Evolutionary conservation across 2,113 vertebrate genomes (phyloP).

Genomic region (Lophotis ruficrista): DNA sequence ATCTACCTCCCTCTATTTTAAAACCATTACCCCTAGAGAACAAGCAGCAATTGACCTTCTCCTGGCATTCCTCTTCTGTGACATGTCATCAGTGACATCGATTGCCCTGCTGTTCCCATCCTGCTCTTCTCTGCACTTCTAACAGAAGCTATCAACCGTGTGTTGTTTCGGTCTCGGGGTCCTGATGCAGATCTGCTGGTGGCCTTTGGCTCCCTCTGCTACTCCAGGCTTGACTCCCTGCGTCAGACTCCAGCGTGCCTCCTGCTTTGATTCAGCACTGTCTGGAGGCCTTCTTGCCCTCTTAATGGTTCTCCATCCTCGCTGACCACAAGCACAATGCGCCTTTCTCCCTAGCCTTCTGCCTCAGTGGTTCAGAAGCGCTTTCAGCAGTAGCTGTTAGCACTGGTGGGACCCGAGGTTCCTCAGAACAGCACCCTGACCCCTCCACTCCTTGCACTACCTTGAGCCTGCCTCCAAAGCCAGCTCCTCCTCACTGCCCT

Average conservation of each 20-base stretch:
- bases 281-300: not conserved
- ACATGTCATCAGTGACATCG: accelerated
- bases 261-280: not conserved
- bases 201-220: not conserved
- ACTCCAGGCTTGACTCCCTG: not conserved
- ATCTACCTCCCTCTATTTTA: no score
- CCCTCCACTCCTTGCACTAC: not conserved
- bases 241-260: accelerated
- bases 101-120: not conserved
- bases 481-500: not conserved
- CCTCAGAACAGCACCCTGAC: not conserved
- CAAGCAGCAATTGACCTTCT: not conserved
- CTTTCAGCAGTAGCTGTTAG: not conserved
- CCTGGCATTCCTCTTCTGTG: not conserved
- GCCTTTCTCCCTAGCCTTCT: not conserved
- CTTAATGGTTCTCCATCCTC: not conserved
- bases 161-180: not conserved
- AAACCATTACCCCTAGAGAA: no score
- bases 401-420: not conserved
- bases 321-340: no score
- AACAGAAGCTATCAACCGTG: accelerated
- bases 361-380: not conserved
- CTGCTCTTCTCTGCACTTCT: accelerated
- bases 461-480: not conserved
- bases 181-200: not conserved